phyloP scores from a whole-genome alignment of 2,113 vertebrate genomes.

The Orycteropus afer region DNA sequence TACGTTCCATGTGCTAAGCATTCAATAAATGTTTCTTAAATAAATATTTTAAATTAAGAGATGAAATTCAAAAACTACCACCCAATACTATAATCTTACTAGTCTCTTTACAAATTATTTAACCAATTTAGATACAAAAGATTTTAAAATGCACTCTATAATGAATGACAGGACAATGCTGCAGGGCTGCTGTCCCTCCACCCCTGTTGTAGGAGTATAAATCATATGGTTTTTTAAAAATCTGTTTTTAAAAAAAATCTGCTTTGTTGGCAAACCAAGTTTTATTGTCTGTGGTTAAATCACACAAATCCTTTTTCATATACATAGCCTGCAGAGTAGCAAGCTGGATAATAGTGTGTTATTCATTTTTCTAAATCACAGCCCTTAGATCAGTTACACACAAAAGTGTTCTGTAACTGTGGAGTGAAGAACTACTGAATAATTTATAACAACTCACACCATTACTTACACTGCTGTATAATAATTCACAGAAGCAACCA shows the following conservation, averaged over 20 bases:
- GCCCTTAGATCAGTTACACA: constrained; percentile 69
- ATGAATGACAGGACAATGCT: neutral
- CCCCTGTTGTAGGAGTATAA: neutral
- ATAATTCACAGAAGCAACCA: constrained; percentile 70
- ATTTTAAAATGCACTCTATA: neutral
- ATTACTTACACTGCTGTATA: constrained; percentile 68
- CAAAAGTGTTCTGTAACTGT: constrained; percentile 69
- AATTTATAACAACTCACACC: constrained; percentile 80
- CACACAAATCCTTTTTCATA: constrained; percentile 69
- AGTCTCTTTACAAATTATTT: neutral
- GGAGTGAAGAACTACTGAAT: constrained; percentile 77
- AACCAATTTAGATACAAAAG: neutral
- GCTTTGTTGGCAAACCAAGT: neutral
- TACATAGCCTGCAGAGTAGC: constrained; percentile 1
- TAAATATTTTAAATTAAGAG: neutral
- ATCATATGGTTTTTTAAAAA: neutral
- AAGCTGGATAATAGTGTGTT: constrained; percentile 63
- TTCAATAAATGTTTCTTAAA: neutral
- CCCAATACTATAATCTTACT: neutral
- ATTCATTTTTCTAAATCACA: constrained; percentile 73
- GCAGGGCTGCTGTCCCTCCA: neutral
- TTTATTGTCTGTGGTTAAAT: constrained; percentile 25
- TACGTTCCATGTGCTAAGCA: neutral
- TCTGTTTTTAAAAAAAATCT: too few species aligned
- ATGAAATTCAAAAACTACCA: neutral